phyloP scores from a whole-genome alignment of 2,113 vertebrate genomes.

The Lanius collurio region DNA sequence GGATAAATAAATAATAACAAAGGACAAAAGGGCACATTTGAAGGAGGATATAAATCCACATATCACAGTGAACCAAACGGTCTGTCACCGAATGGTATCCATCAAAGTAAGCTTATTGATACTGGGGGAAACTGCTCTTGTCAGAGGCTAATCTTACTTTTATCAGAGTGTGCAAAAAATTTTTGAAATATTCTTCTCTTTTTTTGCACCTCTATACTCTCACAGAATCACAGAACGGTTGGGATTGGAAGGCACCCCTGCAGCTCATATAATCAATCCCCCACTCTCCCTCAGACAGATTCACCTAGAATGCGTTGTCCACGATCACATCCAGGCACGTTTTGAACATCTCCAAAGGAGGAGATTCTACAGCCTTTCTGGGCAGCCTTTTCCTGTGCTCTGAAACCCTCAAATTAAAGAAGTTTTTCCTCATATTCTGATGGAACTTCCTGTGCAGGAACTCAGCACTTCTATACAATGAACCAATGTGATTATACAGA shows the following conservation, averaged over 20 bases:
- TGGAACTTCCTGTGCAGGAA: background rate
- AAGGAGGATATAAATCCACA: constrained; percentile 3
- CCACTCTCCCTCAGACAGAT: background rate
- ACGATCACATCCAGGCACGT: background rate
- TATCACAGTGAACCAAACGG: background rate
- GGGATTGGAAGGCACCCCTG: background rate
- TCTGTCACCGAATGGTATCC: background rate
- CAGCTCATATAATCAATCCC: background rate
- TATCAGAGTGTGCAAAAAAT: background rate
- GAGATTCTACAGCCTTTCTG: background rate
- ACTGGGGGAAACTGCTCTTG: background rate
- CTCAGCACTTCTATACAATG: too few species aligned
- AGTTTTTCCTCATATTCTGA: background rate
- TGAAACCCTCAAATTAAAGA: background rate
- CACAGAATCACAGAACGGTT: background rate
- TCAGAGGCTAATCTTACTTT: background rate
- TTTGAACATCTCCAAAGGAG: background rate
- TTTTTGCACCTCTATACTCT: background rate
- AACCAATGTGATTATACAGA: too few species aligned
- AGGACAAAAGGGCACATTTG: constrained; percentile 10
- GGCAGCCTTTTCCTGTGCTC: background rate
- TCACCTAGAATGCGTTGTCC: background rate
- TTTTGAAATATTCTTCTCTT: background rate
- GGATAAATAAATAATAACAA: constrained; percentile 21
- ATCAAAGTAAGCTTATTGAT: background rate